phyloP scores from a whole-genome alignment of 2,113 vertebrate species.

The Amphiprion percula region DNA sequence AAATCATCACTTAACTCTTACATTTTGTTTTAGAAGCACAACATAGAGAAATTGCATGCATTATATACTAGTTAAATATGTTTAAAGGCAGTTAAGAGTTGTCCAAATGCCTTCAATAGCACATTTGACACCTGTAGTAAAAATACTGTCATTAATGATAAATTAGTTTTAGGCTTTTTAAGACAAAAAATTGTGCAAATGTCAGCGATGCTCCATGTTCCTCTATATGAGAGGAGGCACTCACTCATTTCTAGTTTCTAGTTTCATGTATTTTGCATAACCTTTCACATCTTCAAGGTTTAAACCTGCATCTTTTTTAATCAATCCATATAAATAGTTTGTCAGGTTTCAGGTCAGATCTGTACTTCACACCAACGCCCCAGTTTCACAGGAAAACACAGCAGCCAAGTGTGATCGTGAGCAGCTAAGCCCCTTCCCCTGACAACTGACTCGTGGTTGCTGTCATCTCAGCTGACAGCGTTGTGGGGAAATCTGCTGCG shows the following conservation, averaged over 20 bases:
- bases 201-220: background rate
- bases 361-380: background rate
- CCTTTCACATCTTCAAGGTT: background rate
- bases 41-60: too few relatives aligned
- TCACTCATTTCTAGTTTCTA: background rate
- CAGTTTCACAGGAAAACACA: background rate
- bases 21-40: too few relatives aligned
- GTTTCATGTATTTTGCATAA: background rate
- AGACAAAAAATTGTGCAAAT: too few relatives aligned
- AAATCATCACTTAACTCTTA: too few relatives aligned
- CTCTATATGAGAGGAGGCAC: background rate
- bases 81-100: too few relatives aligned
- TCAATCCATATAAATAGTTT: background rate
- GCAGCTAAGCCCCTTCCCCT: slow-evolving; percentile 29
- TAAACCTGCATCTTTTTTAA: background rate
- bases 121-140: too few relatives aligned
- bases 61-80: too few relatives aligned
- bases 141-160: too few relatives aligned
- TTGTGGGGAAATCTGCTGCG: slow-evolving; percentile 24
- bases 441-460: slow-evolving; percentile 49
- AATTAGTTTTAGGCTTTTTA: too few relatives aligned
- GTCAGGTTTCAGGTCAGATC: background rate
- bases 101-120: too few relatives aligned
- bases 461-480: slow-evolving; percentile 46
- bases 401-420: slow-evolving; percentile 18